Evolutionary conservation across 2,888 invertebrate species (phyloP).

Genomic region (Balanococcus diminutus): DNA sequence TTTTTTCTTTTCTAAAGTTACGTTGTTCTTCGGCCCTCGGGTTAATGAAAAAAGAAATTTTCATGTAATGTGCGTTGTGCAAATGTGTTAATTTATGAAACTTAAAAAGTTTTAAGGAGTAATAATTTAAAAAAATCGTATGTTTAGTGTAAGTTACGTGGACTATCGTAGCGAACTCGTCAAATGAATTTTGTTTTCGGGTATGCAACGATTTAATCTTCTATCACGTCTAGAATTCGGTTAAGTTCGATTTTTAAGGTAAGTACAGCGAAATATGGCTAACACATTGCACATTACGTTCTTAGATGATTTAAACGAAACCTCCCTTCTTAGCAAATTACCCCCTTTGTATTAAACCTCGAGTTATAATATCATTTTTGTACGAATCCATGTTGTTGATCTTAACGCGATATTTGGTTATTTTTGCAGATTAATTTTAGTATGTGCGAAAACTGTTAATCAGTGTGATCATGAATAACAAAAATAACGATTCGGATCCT

Average conservation of each 20-base stretch:
- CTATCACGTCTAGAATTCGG: constrained; percentile 20
- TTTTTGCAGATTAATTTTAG: background rate
- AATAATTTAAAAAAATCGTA: background rate
- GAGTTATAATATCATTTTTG: background rate
- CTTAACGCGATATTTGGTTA: background rate
- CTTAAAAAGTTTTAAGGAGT: background rate
- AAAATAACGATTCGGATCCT: background rate
- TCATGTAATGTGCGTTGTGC: background rate
- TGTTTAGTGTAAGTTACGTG: background rate
- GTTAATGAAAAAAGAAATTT: background rate
- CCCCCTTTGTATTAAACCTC: background rate
- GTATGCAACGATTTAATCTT: constrained; percentile 16
- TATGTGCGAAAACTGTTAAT: background rate
- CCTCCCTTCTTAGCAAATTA: background rate
- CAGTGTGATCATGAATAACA: background rate
- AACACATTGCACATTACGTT: background rate
- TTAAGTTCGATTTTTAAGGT: background rate
- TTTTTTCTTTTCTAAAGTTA: constrained; percentile 1
- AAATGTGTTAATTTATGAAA: constrained; percentile 17
- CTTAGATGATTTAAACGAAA: background rate
- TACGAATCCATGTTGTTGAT: background rate
- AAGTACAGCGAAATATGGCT: background rate
- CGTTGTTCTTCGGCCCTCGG: background rate
- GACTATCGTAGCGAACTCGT: background rate
- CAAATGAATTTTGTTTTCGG: background rate